These are phyloP conservation scores for Lydus trimaculatus DNA, from an alignment of 2,888 invertebrate species.

Conservation along the genomic window DNA sequence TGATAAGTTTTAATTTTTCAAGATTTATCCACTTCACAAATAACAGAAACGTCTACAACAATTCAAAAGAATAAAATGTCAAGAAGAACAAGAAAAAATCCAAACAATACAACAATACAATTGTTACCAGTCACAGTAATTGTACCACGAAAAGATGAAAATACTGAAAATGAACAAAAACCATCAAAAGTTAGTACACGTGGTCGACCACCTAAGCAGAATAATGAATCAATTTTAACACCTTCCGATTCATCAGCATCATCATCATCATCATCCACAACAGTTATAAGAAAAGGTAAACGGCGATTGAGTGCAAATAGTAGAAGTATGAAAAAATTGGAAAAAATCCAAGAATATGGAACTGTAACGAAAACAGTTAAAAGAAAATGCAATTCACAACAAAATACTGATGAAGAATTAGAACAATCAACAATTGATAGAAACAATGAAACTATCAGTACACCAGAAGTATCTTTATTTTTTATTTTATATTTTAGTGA, in stretches of 20 bases:
- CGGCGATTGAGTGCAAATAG: conserved; percentile 8
- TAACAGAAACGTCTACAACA: neutral
- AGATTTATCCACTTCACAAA: neutral
- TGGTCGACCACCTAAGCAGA: neutral
- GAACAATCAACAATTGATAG: conserved; percentile 10
- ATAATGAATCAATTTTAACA: neutral
- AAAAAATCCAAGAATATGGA: neutral
- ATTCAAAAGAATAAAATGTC: neutral
- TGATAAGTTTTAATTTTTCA: neutral
- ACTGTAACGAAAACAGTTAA: neutral
- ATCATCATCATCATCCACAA: neutral
- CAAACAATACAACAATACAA: neutral
- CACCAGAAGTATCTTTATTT: conserved; percentile 27
- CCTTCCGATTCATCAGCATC: neutral
- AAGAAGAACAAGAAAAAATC: conserved; percentile 1
- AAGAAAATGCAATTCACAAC: neutral
- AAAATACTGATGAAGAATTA: neutral
- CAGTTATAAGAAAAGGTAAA: neutral
- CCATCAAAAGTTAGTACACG: neutral
- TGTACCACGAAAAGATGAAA: neutral
- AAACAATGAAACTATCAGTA: conserved; percentile 12
- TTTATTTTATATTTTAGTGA: neutral
- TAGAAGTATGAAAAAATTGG: conserved; percentile 3
- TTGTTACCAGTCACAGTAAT: neutral
- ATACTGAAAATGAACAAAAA: neutral